Base-by-base conservation (phyloP, 23 tunicate species). In the Phallusia fumigata region DNA sequence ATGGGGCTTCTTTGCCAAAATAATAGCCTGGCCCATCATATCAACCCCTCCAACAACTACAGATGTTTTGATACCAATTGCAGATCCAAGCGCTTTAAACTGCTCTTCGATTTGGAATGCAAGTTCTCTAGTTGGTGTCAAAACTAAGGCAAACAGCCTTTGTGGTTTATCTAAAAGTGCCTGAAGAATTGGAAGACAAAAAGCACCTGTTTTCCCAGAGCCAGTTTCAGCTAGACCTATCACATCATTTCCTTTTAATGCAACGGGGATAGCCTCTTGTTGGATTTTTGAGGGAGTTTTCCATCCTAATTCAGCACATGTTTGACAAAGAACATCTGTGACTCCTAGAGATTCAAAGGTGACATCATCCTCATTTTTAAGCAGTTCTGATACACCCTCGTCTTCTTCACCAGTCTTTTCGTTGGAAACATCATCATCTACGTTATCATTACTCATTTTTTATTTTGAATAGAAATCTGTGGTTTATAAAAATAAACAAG, bases 191-290 rank as follows among this genome's bases (percentile, higher is more conserved):
- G 99, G 99, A 31, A 95, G 49, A 75, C 95, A 90, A 77, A 95
- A 95, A 18, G 99, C 99, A 45, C 92, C 99, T 31, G 99, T 95
- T 81, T 95, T 95, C 50, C 99, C 99, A 40, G 99, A 95, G n/a
- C 99, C 99, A 31, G 99, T 95, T 81, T 90, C 95, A 2, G 99
- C 99, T 32, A 95, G 73, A 0, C 99, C 99, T 79, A 95, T 95
- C 21, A 95, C 99, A 87, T 95, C 99, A 31, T 90, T 95, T 35
- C 99, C 95, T 80, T 90, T 90, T 35, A 95, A 22, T 51, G 95
- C 99, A 77, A 90, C 86, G 0, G 99, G 99, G 33, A 95, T 95
- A n/a, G 95, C 89, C 77, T 95, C 95, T 74, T 95, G 95, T 35
- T 95, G 99, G 28, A 95, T 95, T 73, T 90, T 90, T 35, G 95